These are phyloP conservation scores for Cryptotermes secundus DNA, from an alignment of 1,140 invertebrate species.

Conservation along the genomic window DNA sequence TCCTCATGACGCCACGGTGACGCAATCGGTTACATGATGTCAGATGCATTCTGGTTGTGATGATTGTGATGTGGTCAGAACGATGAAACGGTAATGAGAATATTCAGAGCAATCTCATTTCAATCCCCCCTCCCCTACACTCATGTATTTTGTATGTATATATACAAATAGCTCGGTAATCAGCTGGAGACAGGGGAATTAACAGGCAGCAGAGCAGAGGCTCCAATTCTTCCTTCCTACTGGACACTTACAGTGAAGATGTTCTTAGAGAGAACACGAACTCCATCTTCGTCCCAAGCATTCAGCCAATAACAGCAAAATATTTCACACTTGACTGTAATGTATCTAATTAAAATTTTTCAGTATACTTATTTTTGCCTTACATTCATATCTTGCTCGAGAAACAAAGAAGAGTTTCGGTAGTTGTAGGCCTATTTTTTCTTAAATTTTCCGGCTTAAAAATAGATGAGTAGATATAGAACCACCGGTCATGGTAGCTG, in stretches of 20 bases:
- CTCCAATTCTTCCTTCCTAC: not conserved
- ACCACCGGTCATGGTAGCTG: too few species aligned
- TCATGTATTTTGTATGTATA: not conserved
- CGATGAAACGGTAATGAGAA: slow-evolving; percentile 16
- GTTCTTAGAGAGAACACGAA: not conserved
- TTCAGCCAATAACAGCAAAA: not conserved
- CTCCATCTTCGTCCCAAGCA: not conserved
- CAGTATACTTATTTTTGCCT: not conserved
- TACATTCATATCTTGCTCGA: not conserved
- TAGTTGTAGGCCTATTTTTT: not conserved
- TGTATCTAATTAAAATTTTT: not conserved
- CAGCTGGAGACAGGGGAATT: not conserved
- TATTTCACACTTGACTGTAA: not conserved
- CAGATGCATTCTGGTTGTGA: slow-evolving; percentile 9
- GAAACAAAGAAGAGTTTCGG: not conserved
- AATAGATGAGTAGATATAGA: not conserved
- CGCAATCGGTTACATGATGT: slow-evolving; percentile 5
- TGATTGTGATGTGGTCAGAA: slow-evolving; percentile 12
- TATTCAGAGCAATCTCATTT: not conserved
- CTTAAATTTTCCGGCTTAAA: not conserved
- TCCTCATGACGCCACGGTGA: not conserved
- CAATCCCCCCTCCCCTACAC: not conserved
- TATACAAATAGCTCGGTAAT: not conserved
- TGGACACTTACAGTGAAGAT: not conserved
- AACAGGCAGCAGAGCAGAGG: not conserved